These are phyloP conservation scores for Pteromalus puparum DNA, from an alignment of 1,140 invertebrate species.

Conservation along the genomic window DNA sequence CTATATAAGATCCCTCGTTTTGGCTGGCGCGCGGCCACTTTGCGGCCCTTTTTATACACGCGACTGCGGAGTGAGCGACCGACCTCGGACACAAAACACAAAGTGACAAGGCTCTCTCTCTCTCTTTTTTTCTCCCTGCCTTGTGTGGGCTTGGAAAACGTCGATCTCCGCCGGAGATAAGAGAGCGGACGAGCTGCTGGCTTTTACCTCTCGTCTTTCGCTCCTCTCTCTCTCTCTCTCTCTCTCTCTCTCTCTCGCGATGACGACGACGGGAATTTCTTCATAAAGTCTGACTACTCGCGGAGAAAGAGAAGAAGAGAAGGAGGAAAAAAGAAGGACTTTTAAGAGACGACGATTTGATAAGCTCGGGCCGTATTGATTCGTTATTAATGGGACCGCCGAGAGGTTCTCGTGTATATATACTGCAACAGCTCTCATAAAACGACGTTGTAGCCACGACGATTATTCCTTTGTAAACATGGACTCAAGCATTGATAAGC, in stretches of 20 bases:
- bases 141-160: constrained; percentile 37
- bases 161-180: constrained; percentile 39
- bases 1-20: neutral
- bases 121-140: neutral
- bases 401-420: no score
- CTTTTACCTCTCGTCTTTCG: neutral
- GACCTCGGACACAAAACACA: constrained; percentile 28
- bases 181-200: neutral
- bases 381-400: constrained; percentile 14
- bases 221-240: no score
- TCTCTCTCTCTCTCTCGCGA: no score
- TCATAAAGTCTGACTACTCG: neutral
- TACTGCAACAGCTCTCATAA: neutral
- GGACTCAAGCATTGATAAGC: neutral
- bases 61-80: no score
- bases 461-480: constrained; percentile 17
- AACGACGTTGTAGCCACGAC: neutral
- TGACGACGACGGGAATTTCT: constrained; percentile 8
- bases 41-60: constrained; percentile 16
- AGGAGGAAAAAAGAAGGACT: neutral
- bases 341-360: constrained; percentile 2
- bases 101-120: constrained; percentile 43
- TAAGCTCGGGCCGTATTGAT: constrained; percentile 24
- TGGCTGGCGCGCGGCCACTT: neutral
- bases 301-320: neutral